Percentiles rank a stretch among this genome's conserved stretches.
phyloP scores from a whole-genome alignment of 2,113 vertebrate genomes.

The Alligator sinensis region DNA sequence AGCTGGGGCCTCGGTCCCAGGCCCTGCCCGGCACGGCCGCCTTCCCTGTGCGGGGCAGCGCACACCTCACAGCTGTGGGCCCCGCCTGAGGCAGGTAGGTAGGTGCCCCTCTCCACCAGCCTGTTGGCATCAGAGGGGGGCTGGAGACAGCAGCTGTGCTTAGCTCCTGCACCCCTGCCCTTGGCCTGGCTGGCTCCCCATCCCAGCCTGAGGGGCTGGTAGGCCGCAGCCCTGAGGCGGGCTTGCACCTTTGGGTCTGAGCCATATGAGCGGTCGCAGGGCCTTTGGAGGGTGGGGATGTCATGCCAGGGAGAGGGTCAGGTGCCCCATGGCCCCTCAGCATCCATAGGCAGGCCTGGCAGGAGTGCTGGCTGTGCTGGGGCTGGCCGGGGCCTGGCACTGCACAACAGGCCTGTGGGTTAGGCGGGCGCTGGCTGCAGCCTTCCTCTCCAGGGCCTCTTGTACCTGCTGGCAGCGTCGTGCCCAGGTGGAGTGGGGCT shows the following conservation, averaged over 20 bases:
- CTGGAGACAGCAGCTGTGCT: accelerated
- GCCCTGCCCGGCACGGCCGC: neutral
- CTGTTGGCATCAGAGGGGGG: neutral
- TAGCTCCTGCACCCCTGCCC: accelerated
- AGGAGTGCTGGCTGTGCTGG: too few relatives aligned
- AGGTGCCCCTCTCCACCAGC: neutral
- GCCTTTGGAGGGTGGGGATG: too few relatives aligned
- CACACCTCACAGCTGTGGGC: neutral
- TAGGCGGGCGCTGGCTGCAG: neutral
- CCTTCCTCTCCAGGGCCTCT: neutral
- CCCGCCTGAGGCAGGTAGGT: slow-evolving; percentile 68
- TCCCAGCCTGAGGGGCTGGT: neutral
- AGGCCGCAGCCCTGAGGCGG: accelerated
- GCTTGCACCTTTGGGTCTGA: neutral
- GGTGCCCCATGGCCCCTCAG: too few relatives aligned
- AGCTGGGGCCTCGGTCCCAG: slow-evolving; percentile 69
- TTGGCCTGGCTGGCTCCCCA: accelerated
- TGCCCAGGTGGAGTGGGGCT: neutral
- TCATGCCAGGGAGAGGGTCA: too few relatives aligned
- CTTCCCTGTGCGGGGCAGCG: slow-evolving; percentile 10
- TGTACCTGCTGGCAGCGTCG: neutral
- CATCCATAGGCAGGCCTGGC: too few relatives aligned
- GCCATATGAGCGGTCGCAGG: too few relatives aligned
- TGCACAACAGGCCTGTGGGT: too few relatives aligned
- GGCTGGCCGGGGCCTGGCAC: too few relatives aligned